Base-by-base conservation (phyloP, 64 coral and sea anemone species). In the Astreopora myriophthalma region DNA sequence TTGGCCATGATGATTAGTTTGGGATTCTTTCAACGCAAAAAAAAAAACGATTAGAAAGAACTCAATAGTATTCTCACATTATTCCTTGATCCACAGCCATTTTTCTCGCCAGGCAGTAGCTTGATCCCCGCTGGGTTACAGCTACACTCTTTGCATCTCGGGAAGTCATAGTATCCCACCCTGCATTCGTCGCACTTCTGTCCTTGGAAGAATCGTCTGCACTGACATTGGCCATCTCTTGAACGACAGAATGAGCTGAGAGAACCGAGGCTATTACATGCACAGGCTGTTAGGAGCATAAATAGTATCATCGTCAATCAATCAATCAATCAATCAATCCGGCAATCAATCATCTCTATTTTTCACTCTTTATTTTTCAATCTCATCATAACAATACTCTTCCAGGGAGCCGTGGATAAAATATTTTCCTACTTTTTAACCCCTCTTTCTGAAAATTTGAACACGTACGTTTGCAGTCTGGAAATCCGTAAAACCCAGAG, bases 161-260 rank as follows among this genome's bases (percentile, higher is more conserved):
- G 97, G 71, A 91, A 99, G 61, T 95, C 92, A 67, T 76, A 99
- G 66, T 79, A 99, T 8, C 97, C 97, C 10, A 99, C 71, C 31
- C 97, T 90, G 22, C 97, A 99, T 67, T 82, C 85, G 27, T 99
- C 61, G 34, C 97, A 99, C 63, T 93, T 95, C 37, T 76, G 34
- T 10, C 97, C 97, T 17, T 84, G 81, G 49, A 96, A 99, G 25
- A 87, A 90, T 48, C 80, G 30, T 55, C 91, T 65, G 48, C 97
- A 99, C 69, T 99, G 97, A 60, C 97, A 99, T 57, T 99, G 97
- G 0, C 97, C 97, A 19, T 82, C 90, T 42, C 90, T 85, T 76
- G 87, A 29, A 25, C 94, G 82, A 68, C 97, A 99, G 34, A 99
- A 99, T 57, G 62, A 80, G 67, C 97, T 95, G 0, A 99, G 76